These are phyloP conservation scores for Elysia crispata DNA, from an alignment of 2,888 invertebrate species.

Conservation along the genomic window DNA sequence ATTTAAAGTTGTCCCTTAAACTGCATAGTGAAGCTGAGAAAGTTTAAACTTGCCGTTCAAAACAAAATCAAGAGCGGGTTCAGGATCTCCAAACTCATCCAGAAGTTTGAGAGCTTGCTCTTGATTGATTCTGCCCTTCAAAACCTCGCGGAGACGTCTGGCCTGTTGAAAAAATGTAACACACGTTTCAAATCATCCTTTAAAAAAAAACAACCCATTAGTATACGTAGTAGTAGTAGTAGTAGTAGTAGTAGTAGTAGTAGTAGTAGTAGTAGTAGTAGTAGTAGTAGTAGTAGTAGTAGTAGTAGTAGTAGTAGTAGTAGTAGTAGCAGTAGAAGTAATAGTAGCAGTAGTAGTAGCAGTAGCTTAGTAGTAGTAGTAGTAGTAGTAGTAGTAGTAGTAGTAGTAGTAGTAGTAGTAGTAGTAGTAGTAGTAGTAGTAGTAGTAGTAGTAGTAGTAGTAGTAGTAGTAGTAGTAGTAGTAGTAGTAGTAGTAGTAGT, in stretches of 20 bases:
- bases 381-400: not conserved
- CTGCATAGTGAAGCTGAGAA: too few relatives aligned
- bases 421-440: slow-evolving; percentile 13
- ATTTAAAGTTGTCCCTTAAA: too few relatives aligned
- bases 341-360: slow-evolving; percentile 10
- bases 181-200: not conserved
- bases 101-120: slow-evolving; percentile 48
- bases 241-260: not conserved
- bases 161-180: slow-evolving; percentile 46
- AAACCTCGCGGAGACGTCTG: slow-evolving; percentile 52
- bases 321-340: slow-evolving; percentile 13
- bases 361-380: not conserved
- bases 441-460: slow-evolving; percentile 19
- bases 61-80: slow-evolving; percentile 50
- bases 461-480: slow-evolving; percentile 17
- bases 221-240: too few relatives aligned
- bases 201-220: too few relatives aligned
- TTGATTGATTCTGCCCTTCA: slow-evolving; percentile 53
- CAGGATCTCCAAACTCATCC: slow-evolving; percentile 44
- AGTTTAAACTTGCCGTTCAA: slow-evolving; percentile 47
- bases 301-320: slow-evolving; percentile 19
- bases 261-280: not conserved
- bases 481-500: slow-evolving; percentile 15
- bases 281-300: slow-evolving; percentile 15
- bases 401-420: not conserved